Percentiles rank a stretch among this genome's conserved stretches.
Conservation (phyloP, 2,797 vertebrate species). For the Babyrousa celebensis region DNA sequence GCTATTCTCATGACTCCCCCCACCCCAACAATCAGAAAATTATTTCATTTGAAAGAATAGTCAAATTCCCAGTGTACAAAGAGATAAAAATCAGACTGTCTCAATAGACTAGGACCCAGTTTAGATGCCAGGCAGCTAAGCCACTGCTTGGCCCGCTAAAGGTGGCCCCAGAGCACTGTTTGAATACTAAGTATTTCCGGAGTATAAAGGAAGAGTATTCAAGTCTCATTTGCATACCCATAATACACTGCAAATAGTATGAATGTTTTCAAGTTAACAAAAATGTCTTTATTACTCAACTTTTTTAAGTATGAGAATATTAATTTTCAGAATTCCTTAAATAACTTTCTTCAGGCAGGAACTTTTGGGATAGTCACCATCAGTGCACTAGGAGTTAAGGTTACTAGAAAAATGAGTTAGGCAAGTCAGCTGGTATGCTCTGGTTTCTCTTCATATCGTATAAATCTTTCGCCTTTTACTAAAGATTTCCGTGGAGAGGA, state of each 20-base stretch:
- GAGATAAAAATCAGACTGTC: background rate
- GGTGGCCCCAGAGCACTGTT: background rate
- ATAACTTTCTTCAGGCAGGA: background rate
- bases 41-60: background rate
- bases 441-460: slow-evolving; percentile 92
- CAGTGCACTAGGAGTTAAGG: fast-evolving
- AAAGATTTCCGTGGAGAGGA: slow-evolving; percentile 94
- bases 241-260: slow-evolving; percentile 7
- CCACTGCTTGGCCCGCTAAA: background rate
- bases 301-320: fast-evolving
- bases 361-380: background rate
- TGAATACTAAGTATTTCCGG: background rate
- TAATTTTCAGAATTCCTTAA: background rate
- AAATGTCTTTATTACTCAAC: background rate
- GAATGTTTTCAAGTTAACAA: background rate
- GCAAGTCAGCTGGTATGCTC: fast-evolving
- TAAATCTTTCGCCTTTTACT: slow-evolving; percentile 95
- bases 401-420: background rate
- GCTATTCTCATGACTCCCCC: background rate
- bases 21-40: background rate
- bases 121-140: background rate
- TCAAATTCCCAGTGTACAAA: background rate
- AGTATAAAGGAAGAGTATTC: background rate
- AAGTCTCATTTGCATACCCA: slow-evolving; percentile 77
- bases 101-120: too few species aligned